Evolutionary conservation across 2,113 vertebrate species (phyloP), one percentile per base, ranked within the genome.

Genomic region (Leucopternis melanops): DNA sequence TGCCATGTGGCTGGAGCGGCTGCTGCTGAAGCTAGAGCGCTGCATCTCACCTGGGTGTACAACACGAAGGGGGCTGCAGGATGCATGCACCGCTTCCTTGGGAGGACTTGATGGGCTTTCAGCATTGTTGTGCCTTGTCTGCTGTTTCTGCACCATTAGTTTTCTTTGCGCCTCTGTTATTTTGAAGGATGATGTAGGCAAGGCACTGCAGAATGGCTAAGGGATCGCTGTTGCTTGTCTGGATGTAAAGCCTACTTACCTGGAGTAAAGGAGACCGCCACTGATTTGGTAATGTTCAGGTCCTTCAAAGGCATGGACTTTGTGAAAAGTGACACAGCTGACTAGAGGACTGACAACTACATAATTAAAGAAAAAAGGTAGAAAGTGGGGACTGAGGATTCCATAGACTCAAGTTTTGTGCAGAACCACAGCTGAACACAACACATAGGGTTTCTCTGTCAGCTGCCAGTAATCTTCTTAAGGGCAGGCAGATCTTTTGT

Each of bases 401-500:
- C 85, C 82, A 94, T 91, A 94, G 81, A 50, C 59, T 82, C 10
- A 3, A 93, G 57, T 92, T 94, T 97, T 91, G 71, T 96, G 91
- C 86, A 92, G 95, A 94, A 79, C 77, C 32, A 83, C 52, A 91
- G 82, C 38, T 92, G 90, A 36, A 82, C 83, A 83, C 73, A 97
- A 90, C 87, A 95, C 67, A 90, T 72, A 94, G 91, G n/a, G 42
- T 87, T 86, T 92, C 94, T 88, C 70, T 96, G 78, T 84, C 88
- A 94, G 70, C 67, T 95, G 90, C 74, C 94, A 92, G 83, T 77
- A 85, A 91, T 95, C 95, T 70, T 90, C 75, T 95, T 92, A 47
- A 95, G 87, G 96, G 78, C 75, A 95, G 72, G 94, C 44, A 95
- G 95, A 89, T n/a, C 54, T 96, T 92, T 96, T 96, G 59, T 92